Base-by-base conservation (phyloP, 1,140 invertebrate genomes). In the Microplitis mediator region DNA sequence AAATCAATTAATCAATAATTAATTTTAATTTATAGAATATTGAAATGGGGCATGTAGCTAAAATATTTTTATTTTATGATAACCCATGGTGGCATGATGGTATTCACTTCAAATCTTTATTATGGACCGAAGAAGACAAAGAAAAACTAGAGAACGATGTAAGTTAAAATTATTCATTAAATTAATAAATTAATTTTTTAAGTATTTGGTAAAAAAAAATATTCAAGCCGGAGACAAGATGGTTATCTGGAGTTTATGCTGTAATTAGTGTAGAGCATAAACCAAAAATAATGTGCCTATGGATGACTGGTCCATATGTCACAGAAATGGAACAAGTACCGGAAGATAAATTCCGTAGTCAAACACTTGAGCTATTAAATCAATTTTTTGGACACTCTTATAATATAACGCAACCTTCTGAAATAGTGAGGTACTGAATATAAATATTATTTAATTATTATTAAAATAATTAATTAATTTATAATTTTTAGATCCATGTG, bases 11-110 rank as follows among this genome's bases (percentile, higher is more conserved):
- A n/a, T 35, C 4, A 4, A 32, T 35, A 35, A 54, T 67, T 58
- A 60, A 39, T 75, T 31, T 70, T 70, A 61, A 16, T 61, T 76
- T 84, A 62, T 65, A 89, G 84, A 78, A 81, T 70, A 75, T 90
- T 45, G 89, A 86, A 4, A 89, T 90, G 82, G 91, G 90, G n/a
- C 87, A 84, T 14, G 88, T 91, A 0, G 85, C 90, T 72, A 92
- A 92, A 82, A 91, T 97, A 69, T 94, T 92, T 77, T 79, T 93
- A 39, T 88, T 91, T 71, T 93, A 91, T 75, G 81, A 88, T 0
- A 79, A 86, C 23, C 84, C 88, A 2, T 93, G 92, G 87, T 91
- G 91, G 89, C 86, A 89, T 0, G n/a, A 86, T 23, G 32, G 14
- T 6, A 75, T 85, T 16, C 81, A 79, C 58, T 84, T 84, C 11